Evolutionary conservation across 1,140 invertebrate species (phyloP), one percentile per base, ranked within the genome.

Genomic region (Trichoplusia ni): DNA sequence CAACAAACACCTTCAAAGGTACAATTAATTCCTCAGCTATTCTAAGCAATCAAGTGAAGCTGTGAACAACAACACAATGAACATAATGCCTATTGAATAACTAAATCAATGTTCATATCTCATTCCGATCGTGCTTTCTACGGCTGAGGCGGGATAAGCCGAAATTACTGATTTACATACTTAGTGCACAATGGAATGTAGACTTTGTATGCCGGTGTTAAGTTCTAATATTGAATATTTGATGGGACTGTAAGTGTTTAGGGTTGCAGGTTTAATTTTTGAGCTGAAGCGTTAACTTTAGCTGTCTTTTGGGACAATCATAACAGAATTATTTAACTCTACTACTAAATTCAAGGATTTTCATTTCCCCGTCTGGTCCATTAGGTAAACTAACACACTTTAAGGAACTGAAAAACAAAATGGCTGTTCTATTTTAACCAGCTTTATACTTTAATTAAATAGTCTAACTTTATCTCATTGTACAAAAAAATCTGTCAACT

Each of bases 61-160:
- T 44, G 54, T 44, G 25, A 19, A 44, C 38, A 31, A 54, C 25
- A 13, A 31, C 44, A 35, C 18, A 61, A 25, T 49, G 49, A 60
- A 35, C 27, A 60, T 23, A 33, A 61, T 60, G 29, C 21, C 29
- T 14, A 38, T 61, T 61, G 58, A 60, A 59, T 59, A 33, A 51
- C 54, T 51, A 38, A 66, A 59, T 66, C 46, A 51, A 40, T 59
- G 54, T 66, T 53, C 31, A 62, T 46, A 35, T 21, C 47, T 46
- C 38, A 54, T 51, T 67, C 44, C 38, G 61, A 64, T 71, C 75
- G 79, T 79, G 82, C 77, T 71, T 66, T 38, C 71, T 68, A 65
- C 56, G 40, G 42, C 59, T 63, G 59, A 63, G 58, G 65, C 65
- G 69, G 80, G 77, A 81, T 82, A 61, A 61, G 27, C 54, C 38